A percentile compares a stretch with the other conserved stretches of the same genome.
Conservation (phyloP, 2,888 invertebrate genomes). For the Isoperla grammatica region DNA sequence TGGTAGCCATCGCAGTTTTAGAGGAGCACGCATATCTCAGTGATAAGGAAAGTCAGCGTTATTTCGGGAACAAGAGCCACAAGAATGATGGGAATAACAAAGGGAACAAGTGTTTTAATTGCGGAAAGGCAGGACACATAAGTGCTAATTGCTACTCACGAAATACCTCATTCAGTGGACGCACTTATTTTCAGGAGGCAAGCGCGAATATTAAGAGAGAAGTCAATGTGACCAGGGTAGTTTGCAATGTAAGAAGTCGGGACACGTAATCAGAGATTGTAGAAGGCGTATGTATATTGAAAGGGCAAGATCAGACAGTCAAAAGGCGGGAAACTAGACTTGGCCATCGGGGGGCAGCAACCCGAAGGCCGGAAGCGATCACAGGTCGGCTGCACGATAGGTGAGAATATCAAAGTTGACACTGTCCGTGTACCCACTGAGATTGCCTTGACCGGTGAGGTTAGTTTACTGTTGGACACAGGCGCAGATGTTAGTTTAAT, state of each 20-base stretch:
- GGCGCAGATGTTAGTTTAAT: conserved; percentile 26
- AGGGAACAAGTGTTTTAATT: no score
- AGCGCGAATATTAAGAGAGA: no score
- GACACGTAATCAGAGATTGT: not conserved
- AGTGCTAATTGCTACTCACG: no score
- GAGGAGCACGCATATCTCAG: no score
- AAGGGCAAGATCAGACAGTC: not conserved
- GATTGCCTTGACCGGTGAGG: not conserved
- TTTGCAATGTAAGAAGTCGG: not conserved
- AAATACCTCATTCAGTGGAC: no score
- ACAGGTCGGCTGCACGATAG: not conserved
- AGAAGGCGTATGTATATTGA: not conserved
- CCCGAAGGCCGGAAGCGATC: not conserved
- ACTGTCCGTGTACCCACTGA: not conserved
- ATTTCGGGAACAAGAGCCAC: no score
- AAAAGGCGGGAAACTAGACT: not conserved
- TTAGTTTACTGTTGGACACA: conserved; percentile 22
- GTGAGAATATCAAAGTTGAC: not conserved
- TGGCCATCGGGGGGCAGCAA: not conserved
- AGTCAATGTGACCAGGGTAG: no score
- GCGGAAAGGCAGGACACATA: no score
- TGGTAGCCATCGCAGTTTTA: no score
- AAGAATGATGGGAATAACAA: no score
- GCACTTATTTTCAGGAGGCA: no score
- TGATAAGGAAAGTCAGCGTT: no score